Evolutionary conservation across 2,113 vertebrate genomes (phyloP), one percentile per base, ranked within the genome.

Genomic region (Neogobius melanostomus): DNA sequence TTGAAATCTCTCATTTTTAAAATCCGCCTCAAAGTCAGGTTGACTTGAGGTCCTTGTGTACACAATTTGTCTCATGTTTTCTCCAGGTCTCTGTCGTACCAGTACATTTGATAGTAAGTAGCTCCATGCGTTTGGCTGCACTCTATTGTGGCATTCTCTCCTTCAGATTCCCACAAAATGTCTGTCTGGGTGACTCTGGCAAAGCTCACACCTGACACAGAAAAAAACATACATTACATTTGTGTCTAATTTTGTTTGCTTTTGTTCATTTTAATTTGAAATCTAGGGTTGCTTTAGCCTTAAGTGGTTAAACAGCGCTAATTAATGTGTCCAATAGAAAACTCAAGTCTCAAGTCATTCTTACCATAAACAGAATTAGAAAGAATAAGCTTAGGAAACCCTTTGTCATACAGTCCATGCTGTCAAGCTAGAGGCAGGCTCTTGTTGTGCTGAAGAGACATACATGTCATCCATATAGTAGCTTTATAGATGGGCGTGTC

Each of bases 1-100:
- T n/a, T 16, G 0, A 46, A 64, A 64, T 7, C 17, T 48, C 9
- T 17, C 15, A 5, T 64, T 45, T 10, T 44, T 64, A 11, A 64
- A 64, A 21, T 64, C 46, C 11, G 66, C 69, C 56, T 46, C 60
- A 63, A 63, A 63, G n/a, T 63, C 60, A 54, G 52, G 52, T 1
- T 7, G 50, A 6, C 50, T 16, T 61, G 11, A 0, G 49, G 0
- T 9, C 0, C 0, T 16, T 1, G 61, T 80, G 1, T 66, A 84
- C 12, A 92, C 83, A 0, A 91, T 73, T 8, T 66, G 68, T 11
- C 59, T 65, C 77, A 91, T 84, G 0, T 28, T 64, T 14, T 87
- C 53, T 64, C 80, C 85, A 7, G 80, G 81, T 11, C 62, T 78
- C 67, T 91, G 91, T 56, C 65, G 77, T 75, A 91, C 91, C 91